phyloP scores from a whole-genome alignment of 2,113 vertebrate species.

The Agapornis roseicollis region DNA sequence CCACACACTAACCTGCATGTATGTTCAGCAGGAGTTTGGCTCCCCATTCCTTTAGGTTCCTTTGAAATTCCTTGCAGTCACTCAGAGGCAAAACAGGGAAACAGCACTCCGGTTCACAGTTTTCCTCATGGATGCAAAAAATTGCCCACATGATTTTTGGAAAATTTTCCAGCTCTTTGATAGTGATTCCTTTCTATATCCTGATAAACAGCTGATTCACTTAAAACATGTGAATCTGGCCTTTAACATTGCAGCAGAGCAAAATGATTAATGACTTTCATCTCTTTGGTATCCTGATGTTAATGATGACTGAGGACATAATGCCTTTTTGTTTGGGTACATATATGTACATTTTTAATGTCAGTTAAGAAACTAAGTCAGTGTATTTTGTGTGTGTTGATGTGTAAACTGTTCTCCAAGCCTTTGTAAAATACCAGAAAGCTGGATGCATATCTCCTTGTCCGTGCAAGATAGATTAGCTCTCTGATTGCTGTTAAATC shows the following conservation, averaged over 20 bases:
- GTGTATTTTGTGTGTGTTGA: not conserved
- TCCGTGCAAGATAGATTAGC: not conserved
- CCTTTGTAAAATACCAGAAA: slow-evolving; percentile 20
- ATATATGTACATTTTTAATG: not conserved
- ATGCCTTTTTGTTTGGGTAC: not conserved
- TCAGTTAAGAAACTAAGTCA: not conserved
- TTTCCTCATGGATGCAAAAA: not conserved
- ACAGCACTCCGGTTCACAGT: not conserved
- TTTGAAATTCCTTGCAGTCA: not conserved
- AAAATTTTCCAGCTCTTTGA: not conserved
- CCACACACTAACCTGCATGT: not conserved
- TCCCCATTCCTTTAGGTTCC: not conserved
- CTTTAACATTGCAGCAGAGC: not conserved
- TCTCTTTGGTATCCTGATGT: not conserved
- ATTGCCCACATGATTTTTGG: not conserved
- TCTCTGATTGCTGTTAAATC: slow-evolving; percentile 1
- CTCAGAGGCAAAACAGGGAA: not conserved
- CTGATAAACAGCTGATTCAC: not conserved
- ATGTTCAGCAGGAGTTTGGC: not conserved
- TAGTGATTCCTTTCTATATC: not conserved
- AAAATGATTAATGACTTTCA: not conserved
- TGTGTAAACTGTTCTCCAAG: not conserved
- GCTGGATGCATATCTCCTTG: not conserved
- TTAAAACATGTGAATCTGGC: not conserved
- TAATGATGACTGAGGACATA: not conserved